These are phyloP conservation scores for Stenurella melanura DNA, from an alignment of 2,888 invertebrate species.

Conservation along the genomic window DNA sequence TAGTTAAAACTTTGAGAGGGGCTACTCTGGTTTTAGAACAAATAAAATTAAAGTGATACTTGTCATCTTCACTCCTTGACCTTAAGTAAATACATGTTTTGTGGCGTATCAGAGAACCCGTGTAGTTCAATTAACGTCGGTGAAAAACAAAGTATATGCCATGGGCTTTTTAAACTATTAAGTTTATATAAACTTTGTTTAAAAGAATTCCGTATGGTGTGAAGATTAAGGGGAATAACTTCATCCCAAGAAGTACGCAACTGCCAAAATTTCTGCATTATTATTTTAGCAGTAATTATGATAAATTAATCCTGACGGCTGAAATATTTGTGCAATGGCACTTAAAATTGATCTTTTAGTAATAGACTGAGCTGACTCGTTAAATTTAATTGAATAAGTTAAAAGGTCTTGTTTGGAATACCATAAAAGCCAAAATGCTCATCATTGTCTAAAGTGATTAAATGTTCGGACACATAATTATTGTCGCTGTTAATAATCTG, in stretches of 20 bases:
- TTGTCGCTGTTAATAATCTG: not conserved
- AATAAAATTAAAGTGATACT: conserved; percentile 30
- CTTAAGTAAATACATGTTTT: conserved; percentile 30
- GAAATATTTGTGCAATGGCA: conserved; percentile 6
- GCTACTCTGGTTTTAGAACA: conserved; percentile 46
- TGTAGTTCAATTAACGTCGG: conserved; percentile 27
- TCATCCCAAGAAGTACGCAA: conserved; percentile 33
- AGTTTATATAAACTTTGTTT: conserved; percentile 16
- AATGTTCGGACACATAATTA: not conserved
- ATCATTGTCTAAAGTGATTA: not conserved
- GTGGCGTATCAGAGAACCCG: conserved; percentile 32
- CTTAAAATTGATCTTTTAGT: conserved; percentile 24
- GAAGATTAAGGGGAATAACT: conserved; percentile 18
- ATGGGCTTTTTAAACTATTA: not conserved
- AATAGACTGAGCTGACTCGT: not conserved
- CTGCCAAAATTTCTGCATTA: conserved; percentile 39
- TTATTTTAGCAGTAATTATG: conserved; percentile 26
- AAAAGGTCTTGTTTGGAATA: conserved; percentile 22
- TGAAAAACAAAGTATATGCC: conserved; percentile 16
- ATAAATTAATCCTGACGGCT: too few species aligned
- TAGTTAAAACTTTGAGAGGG: conserved; percentile 43
- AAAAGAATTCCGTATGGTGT: conserved; percentile 24
- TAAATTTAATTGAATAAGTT: conserved; percentile 16
- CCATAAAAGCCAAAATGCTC: conserved; percentile 9
- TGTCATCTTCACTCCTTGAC: not conserved